Evolutionary conservation across 1,140 invertebrate species (phyloP).

Genomic region (Aphidius gifuensis): DNA sequence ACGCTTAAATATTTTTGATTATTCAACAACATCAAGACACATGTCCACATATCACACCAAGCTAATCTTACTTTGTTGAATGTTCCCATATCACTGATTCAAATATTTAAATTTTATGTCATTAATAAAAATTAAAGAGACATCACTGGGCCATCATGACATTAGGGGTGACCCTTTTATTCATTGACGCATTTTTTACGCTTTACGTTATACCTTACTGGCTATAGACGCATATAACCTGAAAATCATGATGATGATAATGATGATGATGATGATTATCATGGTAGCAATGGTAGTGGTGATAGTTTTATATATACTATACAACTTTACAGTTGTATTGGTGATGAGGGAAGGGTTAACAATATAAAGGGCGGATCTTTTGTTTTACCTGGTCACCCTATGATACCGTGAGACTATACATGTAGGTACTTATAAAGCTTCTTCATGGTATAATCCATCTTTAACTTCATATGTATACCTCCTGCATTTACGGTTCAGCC

Average conservation of each 20-base stretch:
- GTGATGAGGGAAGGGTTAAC: slow-evolving; percentile 11
- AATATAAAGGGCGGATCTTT: slow-evolving; percentile 40
- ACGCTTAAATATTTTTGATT: not conserved
- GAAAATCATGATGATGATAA: too few relatives aligned
- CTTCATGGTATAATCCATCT: slow-evolving; percentile 39
- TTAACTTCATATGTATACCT: slow-evolving; percentile 41
- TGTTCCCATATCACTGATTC: slow-evolving; percentile 56
- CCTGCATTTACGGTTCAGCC: slow-evolving; percentile 46
- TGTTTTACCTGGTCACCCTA: slow-evolving; percentile 52
- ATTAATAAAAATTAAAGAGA: slow-evolving; percentile 60
- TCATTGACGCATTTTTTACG: slow-evolving; percentile 16
- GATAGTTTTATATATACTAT: too few relatives aligned
- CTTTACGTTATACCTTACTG: too few relatives aligned
- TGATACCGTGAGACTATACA: slow-evolving; percentile 55
- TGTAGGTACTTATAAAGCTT: slow-evolving; percentile 25
- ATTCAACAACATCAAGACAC: too few relatives aligned
- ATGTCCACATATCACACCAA: too few relatives aligned
- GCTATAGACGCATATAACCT: too few relatives aligned
- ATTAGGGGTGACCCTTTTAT: slow-evolving; percentile 37
- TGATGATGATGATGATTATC: too few relatives aligned
- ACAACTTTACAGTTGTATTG: not conserved
- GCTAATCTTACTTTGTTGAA: slow-evolving; percentile 8
- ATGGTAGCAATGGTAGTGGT: too few relatives aligned
- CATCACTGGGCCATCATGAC: slow-evolving; percentile 40
- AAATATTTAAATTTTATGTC: slow-evolving; percentile 55